Evolutionary conservation across 1,140 invertebrate genomes (phyloP), one percentile per base, ranked within the genome.

Genomic region (Temnothorax longispinosus): DNA sequence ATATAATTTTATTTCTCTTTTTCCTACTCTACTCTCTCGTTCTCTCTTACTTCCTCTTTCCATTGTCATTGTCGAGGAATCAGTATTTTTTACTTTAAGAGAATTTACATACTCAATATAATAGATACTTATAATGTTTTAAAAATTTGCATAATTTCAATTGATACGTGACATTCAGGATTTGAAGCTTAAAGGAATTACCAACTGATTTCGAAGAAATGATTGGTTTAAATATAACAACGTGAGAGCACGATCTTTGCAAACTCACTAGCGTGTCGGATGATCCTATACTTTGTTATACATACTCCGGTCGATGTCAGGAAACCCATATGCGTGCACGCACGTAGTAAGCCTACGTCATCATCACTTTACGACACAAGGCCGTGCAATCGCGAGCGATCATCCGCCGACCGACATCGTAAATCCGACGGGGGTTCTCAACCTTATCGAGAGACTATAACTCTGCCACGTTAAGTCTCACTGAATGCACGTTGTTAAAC

Each of bases 321-420:
- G n/a, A 60, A 60, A 75, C 54, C 56, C 54, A 58, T 88, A 90
- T 89, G 89, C 85, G 87, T 89, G 81, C 88, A 89, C 81, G 88
- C 86, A 87, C 82, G 84, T 86, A 71, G 85, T 90, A 89, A 76
- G 87, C 90, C 92, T 92, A 89, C 93, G 91, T 92, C 91, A 93
- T 93, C 93, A 90, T 88, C 92, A 89, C 80, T 95, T 95, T 95
- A 95, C 93, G 95, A 95, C 92, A 92, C 94, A 95, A 95, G 94
- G 94, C 94, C 95, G 94, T 94, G 93, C 93, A 94, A 94, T 95
- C 94, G 93, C 92, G 90, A 93, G 92, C 94, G 94, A 95, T 95
- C 94, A 94, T 95, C 93, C 92, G 90, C 88, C 92, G 91, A 92
- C 89, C 92, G 92, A 92, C 89, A 94, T 94, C 94, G 93, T 95